Conservation (phyloP, 2,888 invertebrate species). For the Temnothorax unifasciatus region DNA sequence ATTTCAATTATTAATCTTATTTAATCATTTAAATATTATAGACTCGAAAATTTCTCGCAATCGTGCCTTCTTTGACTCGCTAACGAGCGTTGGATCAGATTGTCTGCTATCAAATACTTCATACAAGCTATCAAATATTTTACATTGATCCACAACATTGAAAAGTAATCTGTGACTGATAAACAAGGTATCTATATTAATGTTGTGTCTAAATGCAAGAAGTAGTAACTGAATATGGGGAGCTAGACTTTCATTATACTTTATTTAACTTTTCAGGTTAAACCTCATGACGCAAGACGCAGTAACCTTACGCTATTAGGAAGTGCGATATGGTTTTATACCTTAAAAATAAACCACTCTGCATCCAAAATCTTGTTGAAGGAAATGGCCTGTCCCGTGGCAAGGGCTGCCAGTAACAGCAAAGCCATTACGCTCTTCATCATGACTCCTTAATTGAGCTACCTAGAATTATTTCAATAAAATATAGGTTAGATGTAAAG, state of each 20-base stretch:
- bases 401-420: slow-evolving; percentile 86
- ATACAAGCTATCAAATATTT: too few species aligned
- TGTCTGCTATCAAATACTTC: not conserved
- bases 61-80: not conserved
- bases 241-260: not conserved
- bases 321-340: slow-evolving; percentile 80
- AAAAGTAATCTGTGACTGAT: slow-evolving; percentile 33
- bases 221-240: not conserved
- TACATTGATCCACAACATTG: slow-evolving; percentile 15
- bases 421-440: slow-evolving; percentile 85
- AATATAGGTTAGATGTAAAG: not conserved
- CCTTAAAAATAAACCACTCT: slow-evolving; percentile 93
- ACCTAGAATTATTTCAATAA: slow-evolving; percentile 59
- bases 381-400: slow-evolving; percentile 89
- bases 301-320: not conserved
- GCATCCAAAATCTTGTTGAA: slow-evolving; percentile 91
- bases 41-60: not conserved
- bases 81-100: not conserved
- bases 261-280: not conserved
- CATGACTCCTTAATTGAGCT: slow-evolving; percentile 44
- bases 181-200: slow-evolving; percentile 8
- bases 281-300: not conserved
- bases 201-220: not conserved
- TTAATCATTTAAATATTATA: not conserved
- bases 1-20: not conserved